Evolutionary conservation across 2,888 invertebrate genomes (phyloP).

Genomic region (Ptycholaimellus sp.): DNA sequence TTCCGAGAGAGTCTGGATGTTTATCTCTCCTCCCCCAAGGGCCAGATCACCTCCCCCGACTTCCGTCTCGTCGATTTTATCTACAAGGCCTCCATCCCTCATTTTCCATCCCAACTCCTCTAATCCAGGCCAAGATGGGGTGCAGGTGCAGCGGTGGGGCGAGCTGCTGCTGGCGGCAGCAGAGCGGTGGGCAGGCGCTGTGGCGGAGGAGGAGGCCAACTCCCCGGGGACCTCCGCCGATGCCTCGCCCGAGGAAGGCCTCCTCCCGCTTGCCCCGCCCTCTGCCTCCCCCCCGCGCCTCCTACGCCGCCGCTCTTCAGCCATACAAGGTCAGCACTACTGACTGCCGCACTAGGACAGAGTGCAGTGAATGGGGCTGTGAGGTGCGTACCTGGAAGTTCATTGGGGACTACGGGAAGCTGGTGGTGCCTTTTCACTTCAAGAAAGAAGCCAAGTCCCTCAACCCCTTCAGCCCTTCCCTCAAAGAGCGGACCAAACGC

Average conservation of each 20-base stretch:
- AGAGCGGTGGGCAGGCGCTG: no score
- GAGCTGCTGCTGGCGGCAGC: neutral
- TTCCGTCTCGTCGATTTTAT: constrained; percentile 21
- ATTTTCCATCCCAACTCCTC: no score
- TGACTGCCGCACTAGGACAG: neutral
- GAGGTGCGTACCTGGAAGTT: no score
- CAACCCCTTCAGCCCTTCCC: constrained; percentile 20
- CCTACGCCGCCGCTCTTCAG: no score
- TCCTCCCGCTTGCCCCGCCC: no score
- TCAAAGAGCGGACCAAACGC: constrained; percentile 17
- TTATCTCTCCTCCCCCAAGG: constrained; percentile 14
- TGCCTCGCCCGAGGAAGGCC: no score
- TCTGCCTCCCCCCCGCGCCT: no score
- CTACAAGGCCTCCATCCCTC: constrained; percentile 13
- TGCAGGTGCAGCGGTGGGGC: no score
- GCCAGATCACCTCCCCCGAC: constrained; percentile 18
- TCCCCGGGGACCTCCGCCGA: no score
- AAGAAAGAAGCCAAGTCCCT: constrained; percentile 20
- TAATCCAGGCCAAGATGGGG: no score
- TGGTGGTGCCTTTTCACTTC: constrained; percentile 16
- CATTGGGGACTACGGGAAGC: constrained; percentile 17
- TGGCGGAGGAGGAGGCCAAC: no score
- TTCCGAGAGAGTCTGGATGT: constrained; percentile 17
- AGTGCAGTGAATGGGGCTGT: neutral
- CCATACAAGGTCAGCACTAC: no score